phyloP scores from a whole-genome alignment of 2,888 invertebrate species.

The Steinernema hermaphroditum region DNA sequence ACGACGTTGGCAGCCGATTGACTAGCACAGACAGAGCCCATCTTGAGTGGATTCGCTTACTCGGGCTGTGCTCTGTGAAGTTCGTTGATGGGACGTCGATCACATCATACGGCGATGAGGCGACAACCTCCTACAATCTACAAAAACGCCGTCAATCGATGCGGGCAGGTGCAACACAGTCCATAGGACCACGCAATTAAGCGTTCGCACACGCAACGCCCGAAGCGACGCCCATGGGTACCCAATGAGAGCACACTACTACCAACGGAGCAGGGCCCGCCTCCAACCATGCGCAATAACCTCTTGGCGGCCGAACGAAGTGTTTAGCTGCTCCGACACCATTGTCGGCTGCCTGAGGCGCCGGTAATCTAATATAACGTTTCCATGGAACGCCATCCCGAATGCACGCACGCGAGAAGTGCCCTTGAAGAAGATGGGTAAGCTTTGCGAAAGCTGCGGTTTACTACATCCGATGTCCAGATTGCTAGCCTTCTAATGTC shows the following conservation, averaged over 20 bases:
- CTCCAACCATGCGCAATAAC: neutral
- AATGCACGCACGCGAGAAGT: neutral
- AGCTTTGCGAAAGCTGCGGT: too few relatives aligned
- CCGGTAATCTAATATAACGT: conserved; percentile 20
- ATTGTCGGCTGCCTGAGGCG: neutral
- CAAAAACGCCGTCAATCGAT: conserved; percentile 24
- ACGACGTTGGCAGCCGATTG: neutral
- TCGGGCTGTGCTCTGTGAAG: neutral
- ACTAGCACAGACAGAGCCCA: conserved; percentile 2
- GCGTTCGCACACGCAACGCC: conserved; percentile 6
- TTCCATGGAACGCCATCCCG: neutral
- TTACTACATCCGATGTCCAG: too few relatives aligned
- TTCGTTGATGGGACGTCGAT: neutral
- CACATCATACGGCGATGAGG: neutral
- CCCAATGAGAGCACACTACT: neutral
- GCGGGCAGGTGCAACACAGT: conserved; percentile 1
- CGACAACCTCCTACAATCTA: neutral
- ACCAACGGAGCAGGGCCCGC: neutral
- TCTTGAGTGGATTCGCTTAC: too few relatives aligned
- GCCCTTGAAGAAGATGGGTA: too few relatives aligned
- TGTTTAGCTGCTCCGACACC: neutral
- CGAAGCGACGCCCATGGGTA: neutral
- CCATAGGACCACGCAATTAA: conserved; percentile 18
- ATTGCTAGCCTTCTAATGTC: too few relatives aligned
- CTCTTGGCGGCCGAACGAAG: neutral